Conservation (phyloP, 2,888 invertebrate species). For the Sisyra nigra region DNA sequence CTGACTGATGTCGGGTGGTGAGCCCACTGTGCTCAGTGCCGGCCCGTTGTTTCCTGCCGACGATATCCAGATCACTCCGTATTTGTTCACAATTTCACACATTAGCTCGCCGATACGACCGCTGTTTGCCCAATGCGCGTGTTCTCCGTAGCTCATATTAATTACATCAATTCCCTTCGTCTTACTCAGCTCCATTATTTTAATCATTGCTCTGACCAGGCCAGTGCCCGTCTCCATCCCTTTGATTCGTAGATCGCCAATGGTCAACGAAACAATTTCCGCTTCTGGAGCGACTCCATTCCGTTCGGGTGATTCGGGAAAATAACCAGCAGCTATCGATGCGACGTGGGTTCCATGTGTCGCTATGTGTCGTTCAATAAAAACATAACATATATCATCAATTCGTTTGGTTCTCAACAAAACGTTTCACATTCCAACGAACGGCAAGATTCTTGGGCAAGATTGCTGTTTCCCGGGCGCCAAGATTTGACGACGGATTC, state of each 20-base stretch:
- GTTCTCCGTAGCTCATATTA: conserved; percentile 98
- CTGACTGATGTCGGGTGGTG: conserved; percentile 71
- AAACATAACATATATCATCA: too few relatives aligned
- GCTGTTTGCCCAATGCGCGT: conserved; percentile 76
- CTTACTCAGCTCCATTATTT: conserved; percentile 55
- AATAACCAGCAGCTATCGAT: conserved; percentile 84
- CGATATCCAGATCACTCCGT: conserved; percentile 83
- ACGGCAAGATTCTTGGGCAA: too few relatives aligned
- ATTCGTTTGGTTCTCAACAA: too few relatives aligned
- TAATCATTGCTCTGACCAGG: conserved; percentile 78
- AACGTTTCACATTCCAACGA: too few relatives aligned
- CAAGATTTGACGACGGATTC: too few relatives aligned
- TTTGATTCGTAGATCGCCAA: conserved; percentile 83
- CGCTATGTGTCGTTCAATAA: too few relatives aligned
- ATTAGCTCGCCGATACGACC: conserved; percentile 79
- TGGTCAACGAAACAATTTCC: conserved; percentile 79
- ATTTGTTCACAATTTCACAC: conserved; percentile 76
- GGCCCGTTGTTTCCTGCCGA: conserved; percentile 95
- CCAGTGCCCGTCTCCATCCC: conserved; percentile 97
- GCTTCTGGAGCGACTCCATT: conserved; percentile 97
- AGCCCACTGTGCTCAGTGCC: conserved; percentile 82
- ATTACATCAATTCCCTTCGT: conserved; percentile 63
- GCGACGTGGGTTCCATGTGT: conserved; percentile 97
- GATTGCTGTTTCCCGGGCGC: too few relatives aligned
- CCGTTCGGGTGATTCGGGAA: conserved; percentile 68